Evolutionary conservation across 2,888 invertebrate genomes (phyloP), one percentile per base, ranked within the genome.

Genomic region (Folsomia manolachei): DNA sequence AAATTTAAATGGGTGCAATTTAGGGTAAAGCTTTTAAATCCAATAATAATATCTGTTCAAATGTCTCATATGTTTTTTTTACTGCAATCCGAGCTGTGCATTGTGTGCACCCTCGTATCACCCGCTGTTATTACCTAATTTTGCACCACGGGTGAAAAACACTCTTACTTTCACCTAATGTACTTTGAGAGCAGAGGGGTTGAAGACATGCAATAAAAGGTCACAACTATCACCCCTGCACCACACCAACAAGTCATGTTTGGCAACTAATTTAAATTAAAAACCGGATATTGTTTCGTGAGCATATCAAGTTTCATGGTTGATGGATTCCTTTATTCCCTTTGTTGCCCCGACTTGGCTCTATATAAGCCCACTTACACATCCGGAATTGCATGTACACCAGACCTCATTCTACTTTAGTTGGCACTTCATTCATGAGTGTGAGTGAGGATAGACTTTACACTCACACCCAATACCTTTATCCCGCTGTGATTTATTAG

Each of bases 231-330:
- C n/a, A n/a, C n/a, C n/a, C n/a, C n/a, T 39, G 39, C 39, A 39
- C 39, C 39, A 4, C 14, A 14, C 14, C 7, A 39, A 39, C 39
- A 39, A 39, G 39, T 39, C 39, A 39, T 39, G 39, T 39, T 39
- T 39, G 39, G 39, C 39, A 39, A 39, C 39, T 39, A 39, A 39
- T 39, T 39, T 39, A 39, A 39, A 39, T 39, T 39, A 39, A 39
- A 39, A 39, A 9, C 39, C 21, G 56, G 56, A 21, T 56, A 56
- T 56, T 56, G 56, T 56, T 56, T 56, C 56, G 56, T 51, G 51
- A 56, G 21, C 18, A 18, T 56, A 56, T 56, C 56, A 56, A 7
- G 56, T 19, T 56, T 56, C 56, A 56, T 21, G 56, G 56, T 56
- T 56, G 56, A 56, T 56, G 4, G 56, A 56, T 56, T 56, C 39